Evolutionary conservation across 2,797 vertebrate genomes (phyloP).

Genomic region (Prionace glauca): DNA sequence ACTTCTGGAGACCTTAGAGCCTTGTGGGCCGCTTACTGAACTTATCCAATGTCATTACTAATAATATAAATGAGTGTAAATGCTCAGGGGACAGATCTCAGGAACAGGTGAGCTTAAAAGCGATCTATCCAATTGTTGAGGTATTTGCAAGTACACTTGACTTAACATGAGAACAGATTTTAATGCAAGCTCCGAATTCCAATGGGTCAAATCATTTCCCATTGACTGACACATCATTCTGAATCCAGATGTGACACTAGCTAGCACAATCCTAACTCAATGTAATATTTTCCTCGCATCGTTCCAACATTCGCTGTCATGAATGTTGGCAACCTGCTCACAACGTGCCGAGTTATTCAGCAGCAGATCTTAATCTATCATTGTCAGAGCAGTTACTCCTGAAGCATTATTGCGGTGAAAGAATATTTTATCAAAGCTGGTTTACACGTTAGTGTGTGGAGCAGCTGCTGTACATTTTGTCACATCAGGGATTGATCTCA

Average conservation of each 20-base stretch:
- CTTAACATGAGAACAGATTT: not conserved
- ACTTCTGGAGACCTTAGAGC: not conserved
- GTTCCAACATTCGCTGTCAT: slow-evolving; percentile 18
- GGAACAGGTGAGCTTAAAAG: not conserved
- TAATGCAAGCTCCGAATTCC: not conserved
- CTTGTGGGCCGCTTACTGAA: not conserved
- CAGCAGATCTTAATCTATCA: slow-evolving; percentile 22
- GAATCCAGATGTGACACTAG: slow-evolving; percentile 28
- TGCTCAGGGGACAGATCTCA: not conserved
- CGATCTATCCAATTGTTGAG: slow-evolving; percentile 17
- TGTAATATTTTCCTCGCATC: slow-evolving; percentile 3
- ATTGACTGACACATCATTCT: slow-evolving; percentile 12
- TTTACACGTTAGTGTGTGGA: not conserved
- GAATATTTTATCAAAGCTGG: not conserved
- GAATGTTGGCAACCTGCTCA: slow-evolving; percentile 9
- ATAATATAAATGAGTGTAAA: slow-evolving; percentile 1
- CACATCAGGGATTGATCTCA: not conserved
- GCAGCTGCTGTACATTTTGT: not conserved
- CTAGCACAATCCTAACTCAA: not conserved
- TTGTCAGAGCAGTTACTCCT: not conserved
- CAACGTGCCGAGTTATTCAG: not conserved
- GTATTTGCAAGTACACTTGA: not conserved
- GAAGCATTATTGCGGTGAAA: not conserved
- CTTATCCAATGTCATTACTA: not conserved
- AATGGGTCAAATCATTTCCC: slow-evolving; percentile 9